Conservation (phyloP, 2,888 invertebrate species). For the Eupithecia insigniata region DNA sequence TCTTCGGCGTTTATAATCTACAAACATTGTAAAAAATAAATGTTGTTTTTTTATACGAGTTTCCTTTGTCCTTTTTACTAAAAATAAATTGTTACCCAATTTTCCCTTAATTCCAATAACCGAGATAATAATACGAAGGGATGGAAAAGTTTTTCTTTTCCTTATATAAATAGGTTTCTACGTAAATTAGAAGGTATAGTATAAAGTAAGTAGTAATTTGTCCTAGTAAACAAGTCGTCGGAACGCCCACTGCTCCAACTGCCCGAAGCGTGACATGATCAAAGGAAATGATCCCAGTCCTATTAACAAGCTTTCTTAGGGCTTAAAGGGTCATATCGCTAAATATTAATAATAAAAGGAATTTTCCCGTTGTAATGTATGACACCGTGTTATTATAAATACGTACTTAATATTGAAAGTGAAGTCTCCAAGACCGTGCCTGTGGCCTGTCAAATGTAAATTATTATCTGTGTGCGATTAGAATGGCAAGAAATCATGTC, state of each 20-base stretch:
- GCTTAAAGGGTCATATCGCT: background rate
- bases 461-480: background rate
- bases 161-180: background rate
- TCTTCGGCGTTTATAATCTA: too few relatives aligned
- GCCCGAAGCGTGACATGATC: conserved; percentile 11
- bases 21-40: background rate
- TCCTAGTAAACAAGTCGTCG: background rate
- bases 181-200: background rate
- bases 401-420: too few relatives aligned
- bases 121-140: background rate
- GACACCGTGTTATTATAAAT: background rate
- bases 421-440: background rate
- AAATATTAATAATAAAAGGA: background rate
- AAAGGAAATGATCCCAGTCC: conserved; percentile 5
- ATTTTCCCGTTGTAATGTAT: background rate
- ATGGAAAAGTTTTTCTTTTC: background rate
- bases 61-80: background rate
- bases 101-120: background rate
- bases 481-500: background rate
- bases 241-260: background rate
- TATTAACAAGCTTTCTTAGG: background rate
- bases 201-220: background rate
- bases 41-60: background rate
- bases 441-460: background rate
- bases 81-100: background rate